Evolutionary conservation across 1,140 invertebrate genomes (phyloP).

Genomic region (Lasioglossum albipes): DNA sequence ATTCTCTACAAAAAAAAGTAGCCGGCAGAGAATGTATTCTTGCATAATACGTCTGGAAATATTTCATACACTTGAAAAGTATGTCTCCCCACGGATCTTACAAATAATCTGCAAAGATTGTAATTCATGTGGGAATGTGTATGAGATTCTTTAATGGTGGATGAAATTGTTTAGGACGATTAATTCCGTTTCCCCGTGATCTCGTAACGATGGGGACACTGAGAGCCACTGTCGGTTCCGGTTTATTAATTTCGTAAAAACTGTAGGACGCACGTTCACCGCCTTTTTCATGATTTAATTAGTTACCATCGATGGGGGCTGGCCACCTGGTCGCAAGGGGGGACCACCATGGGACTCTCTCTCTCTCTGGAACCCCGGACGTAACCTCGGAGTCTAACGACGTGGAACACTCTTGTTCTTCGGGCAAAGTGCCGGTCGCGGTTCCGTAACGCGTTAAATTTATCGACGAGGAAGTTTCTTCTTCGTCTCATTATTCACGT

Average conservation of each 20-base stretch:
- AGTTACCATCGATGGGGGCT: slow-evolving; percentile 44
- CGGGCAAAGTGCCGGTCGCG: slow-evolving; percentile 24
- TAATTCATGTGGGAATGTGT: too few relatives aligned
- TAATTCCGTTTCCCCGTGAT: too few relatives aligned
- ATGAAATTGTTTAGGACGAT: too few relatives aligned
- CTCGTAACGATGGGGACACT: not conserved
- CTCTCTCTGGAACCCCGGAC: slow-evolving; percentile 28
- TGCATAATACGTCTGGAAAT: not conserved
- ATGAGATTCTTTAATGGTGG: too few relatives aligned
- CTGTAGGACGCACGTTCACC: slow-evolving; percentile 50
- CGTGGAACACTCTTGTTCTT: slow-evolving; percentile 51
- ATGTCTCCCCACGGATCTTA: too few relatives aligned
- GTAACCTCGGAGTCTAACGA: slow-evolving; percentile 52
- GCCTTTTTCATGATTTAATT: slow-evolving; percentile 58
- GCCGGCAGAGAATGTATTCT: not conserved
- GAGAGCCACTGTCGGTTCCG: slow-evolving; percentile 52
- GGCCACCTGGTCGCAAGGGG: slow-evolving; percentile 41
- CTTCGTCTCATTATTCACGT: slow-evolving; percentile 48
- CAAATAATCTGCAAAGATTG: too few relatives aligned
- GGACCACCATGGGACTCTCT: slow-evolving; percentile 47
- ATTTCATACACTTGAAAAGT: too few relatives aligned
- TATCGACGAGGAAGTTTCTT: slow-evolving; percentile 30
- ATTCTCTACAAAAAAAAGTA: not conserved
- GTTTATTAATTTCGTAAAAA: slow-evolving; percentile 56
- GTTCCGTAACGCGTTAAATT: slow-evolving; percentile 52